A percentile compares a stretch with the other conserved stretches of the same genome.
Conservation (phyloP, 2,888 invertebrate genomes). For the Caenorhabditis doughertyi region DNA sequence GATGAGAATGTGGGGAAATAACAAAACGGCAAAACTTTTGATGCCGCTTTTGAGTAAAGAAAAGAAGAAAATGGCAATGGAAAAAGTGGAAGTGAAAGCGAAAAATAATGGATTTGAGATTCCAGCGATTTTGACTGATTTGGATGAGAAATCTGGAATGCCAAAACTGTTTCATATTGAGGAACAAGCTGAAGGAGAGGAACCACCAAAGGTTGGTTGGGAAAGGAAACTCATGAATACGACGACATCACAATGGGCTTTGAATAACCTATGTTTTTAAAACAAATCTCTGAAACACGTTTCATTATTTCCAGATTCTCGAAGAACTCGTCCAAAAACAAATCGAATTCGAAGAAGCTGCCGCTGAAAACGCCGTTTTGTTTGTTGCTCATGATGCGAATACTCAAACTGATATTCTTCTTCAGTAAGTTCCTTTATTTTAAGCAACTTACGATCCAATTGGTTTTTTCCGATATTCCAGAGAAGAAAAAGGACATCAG, state of each 20-base stretch:
- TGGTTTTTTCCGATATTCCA: conserved; percentile 73
- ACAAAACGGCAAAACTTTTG: conserved; percentile 80
- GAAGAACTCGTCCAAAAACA: conserved; percentile 77
- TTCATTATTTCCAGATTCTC: conserved; percentile 25
- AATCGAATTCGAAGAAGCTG: conserved; percentile 67
- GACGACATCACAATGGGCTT: no score
- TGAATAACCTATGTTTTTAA: not conserved
- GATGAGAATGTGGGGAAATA: conserved; percentile 82
- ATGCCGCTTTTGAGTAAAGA: conserved; percentile 81
- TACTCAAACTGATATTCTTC: conserved; percentile 75
- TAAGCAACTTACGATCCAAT: not conserved
- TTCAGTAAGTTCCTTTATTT: conserved; percentile 58
- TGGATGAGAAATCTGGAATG: conserved; percentile 79
- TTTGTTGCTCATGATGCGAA: conserved; percentile 73
- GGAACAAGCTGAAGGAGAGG: conserved; percentile 68
- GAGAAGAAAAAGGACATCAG: conserved; percentile 78
- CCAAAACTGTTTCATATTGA: conserved; percentile 78
- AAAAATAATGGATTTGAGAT: conserved; percentile 80
- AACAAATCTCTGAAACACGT: not conserved
- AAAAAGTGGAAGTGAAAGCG: conserved; percentile 81
- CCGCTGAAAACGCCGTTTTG: conserved; percentile 53
- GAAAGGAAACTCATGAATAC: no score
- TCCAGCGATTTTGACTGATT: conserved; percentile 79
- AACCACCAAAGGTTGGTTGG: conserved; percentile 57
- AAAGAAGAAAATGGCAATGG: conserved; percentile 79